Conservation (phyloP, 2,888 invertebrate genomes). For the Galerucella nymphaeae region DNA sequence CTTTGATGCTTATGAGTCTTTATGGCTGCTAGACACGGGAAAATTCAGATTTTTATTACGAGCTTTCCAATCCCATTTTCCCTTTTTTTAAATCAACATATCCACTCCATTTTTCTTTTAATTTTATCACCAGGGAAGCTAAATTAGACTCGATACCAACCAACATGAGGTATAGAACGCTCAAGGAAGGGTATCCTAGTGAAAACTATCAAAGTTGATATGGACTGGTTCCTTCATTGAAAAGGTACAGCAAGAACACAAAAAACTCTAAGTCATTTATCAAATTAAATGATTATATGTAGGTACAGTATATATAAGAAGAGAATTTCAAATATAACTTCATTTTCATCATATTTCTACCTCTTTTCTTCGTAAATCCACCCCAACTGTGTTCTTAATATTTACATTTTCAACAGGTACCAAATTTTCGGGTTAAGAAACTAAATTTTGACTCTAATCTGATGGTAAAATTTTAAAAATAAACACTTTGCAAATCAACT, state of each 20-base stretch:
- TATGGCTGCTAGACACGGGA: constrained; percentile 52
- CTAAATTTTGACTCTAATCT: neutral
- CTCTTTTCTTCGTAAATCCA: neutral
- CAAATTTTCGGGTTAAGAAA: neutral
- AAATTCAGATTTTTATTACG: constrained; percentile 31
- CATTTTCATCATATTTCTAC: too few relatives aligned
- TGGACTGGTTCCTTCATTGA: too few relatives aligned
- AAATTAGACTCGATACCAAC: neutral
- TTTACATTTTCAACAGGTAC: neutral
- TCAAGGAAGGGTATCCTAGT: too few relatives aligned
- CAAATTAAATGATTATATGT: too few relatives aligned
- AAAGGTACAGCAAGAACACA: too few relatives aligned
- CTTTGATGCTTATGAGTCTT: constrained; percentile 52
- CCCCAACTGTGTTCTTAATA: neutral
- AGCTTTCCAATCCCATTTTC: constrained; percentile 42
- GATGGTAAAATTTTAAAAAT: constrained; percentile 3
- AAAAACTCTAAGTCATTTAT: too few relatives aligned
- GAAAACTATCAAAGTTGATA: too few relatives aligned
- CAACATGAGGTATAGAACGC: too few relatives aligned
- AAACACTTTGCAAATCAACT: neutral
- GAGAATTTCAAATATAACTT: too few relatives aligned
- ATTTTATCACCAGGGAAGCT: neutral
- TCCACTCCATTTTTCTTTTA: neutral
- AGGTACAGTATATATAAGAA: too few relatives aligned
- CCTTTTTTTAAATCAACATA: constrained; percentile 18